Evolutionary conservation across 1,140 invertebrate species (phyloP), one percentile per base, ranked within the genome.

Genomic region (Mactra quadrangularis): DNA sequence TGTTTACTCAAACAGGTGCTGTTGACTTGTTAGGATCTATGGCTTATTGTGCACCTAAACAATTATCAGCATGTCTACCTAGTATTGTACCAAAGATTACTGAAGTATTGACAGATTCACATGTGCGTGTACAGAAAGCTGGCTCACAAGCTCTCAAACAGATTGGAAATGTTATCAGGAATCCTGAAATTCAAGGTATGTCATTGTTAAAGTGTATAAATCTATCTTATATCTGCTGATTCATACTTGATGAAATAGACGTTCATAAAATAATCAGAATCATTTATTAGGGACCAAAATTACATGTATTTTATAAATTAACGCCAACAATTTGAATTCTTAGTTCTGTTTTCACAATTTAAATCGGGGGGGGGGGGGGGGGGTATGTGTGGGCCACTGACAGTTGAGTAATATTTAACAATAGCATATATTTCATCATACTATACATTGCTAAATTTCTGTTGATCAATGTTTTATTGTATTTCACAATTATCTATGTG

Each of bases 61-160:
- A 99, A 93, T 93, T 99, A 53, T 99, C 98, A 33, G 98, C 98
- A 3, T 99, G 98, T 92, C 94, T 99, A 66, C 99, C 99, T 0
- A 98, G 96, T 89, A 99, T 99, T 92, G 98, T 99, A 31, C 99
- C 99, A n/a, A 98, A 98, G 89, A 94, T 99, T 17, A 99, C 99
- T 68, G 98, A 99, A 94, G 97, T 99, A 22, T 94, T 99, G 9
- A 97, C 97, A 81, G 99, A 99, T 94, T 99, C 98, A 0, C 99
- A 99, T 90, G 96, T 96, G 76, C 98, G 98, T 94, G 98, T 99
- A n/a, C 98, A 99, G 94, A 97, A 97, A 91, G 97, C 98, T 22
- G 98, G 98, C 19, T 97, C 97, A 6, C 97, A 98, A 92, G 99
- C 99, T 62, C 94, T 99, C 1, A 96, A 96, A 92, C 97, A 99